These are phyloP conservation scores for Halcyon leucocephala DNA, from an alignment of 2,797 vertebrate species.

Conservation along the genomic window DNA sequence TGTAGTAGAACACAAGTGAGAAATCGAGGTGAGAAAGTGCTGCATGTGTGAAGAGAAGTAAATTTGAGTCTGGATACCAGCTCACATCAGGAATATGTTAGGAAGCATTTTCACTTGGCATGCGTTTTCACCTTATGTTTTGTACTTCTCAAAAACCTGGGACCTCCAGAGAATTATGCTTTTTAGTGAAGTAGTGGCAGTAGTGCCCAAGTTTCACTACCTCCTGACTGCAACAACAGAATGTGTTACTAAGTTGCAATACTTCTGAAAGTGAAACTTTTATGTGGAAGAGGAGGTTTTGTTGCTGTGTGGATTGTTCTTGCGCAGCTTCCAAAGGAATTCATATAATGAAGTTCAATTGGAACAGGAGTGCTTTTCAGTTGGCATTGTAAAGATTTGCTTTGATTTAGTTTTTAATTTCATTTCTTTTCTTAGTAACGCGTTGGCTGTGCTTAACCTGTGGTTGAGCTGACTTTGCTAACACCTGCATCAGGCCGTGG, in stretches of 20 bases:
- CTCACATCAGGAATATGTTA: slow-evolving; percentile 54
- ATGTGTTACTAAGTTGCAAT: background rate
- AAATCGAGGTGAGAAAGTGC: slow-evolving; percentile 51
- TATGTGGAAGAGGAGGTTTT: slow-evolving; percentile 5
- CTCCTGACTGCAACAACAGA: slow-evolving; percentile 16
- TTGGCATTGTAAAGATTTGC: background rate
- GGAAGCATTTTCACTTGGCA: slow-evolving; percentile 55
- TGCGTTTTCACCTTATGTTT: slow-evolving; percentile 48
- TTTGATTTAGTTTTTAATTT: background rate
- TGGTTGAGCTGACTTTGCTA: background rate
- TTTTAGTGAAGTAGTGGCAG: slow-evolving; percentile 30
- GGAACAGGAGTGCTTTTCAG: background rate
- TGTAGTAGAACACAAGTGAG: slow-evolving; percentile 46
- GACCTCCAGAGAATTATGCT: background rate
- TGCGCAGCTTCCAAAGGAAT: background rate
- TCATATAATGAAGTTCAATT: background rate
- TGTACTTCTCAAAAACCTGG: slow-evolving; percentile 39
- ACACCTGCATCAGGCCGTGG: background rate
- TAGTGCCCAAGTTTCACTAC: slow-evolving; percentile 51
- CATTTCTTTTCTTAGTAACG: background rate
- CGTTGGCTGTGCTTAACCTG: background rate
- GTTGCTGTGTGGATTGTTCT: background rate
- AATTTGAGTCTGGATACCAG: slow-evolving; percentile 53
- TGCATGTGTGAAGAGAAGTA: slow-evolving; percentile 52
- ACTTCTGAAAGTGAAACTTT: slow-evolving; percentile 45